Evolutionary conservation across 1,140 invertebrate genomes (phyloP), one percentile per base, ranked within the genome.

Genomic region (Acromyrmex echinatior): DNA sequence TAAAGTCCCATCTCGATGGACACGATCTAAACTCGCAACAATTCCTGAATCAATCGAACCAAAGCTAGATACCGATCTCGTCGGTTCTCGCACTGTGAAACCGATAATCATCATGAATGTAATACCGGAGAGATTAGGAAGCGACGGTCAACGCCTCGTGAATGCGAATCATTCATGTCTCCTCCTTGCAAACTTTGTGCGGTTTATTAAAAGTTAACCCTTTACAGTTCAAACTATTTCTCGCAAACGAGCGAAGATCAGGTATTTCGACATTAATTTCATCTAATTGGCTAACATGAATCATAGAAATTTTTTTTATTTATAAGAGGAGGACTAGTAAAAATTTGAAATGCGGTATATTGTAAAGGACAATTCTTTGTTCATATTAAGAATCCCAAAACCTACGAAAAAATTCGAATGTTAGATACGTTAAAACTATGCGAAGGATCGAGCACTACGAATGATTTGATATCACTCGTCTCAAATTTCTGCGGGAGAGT

Each of bases 401-500:
- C 2, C 9, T 45, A 45, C 10, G 10, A 12, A 45, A 45, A 45
- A 45, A 31, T 18, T 65, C 62, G 62, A 65, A 65, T 10, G 28
- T 5, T 31, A 5, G 14, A 21, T 51, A 28, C 16, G 39, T 35
- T 70, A n/a, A 70, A 49, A 70, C 12, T 39, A 28, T 49, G 21
- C 66, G 66, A 25, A 51, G 51, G 39, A 74, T 62, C 10, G 35
- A 71, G 51, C 63, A 28, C 63, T 31, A 58, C 51, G 79, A 60
- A 25, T 53, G 39, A 82, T 49, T 73, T 73, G 68, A 35, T 53
- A 35, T 74, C 66, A 25, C 68, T 73, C 56, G 80, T 60, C 68
- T 58, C 39, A 18, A 39, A 73, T 82, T 82, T 82, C 21, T 31
- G 25, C 9, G 12, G 3, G 16, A 5, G 10, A 31, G 25, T 49